Base-by-base conservation (phyloP, 2,113 vertebrate genomes). In the Felis chaus region DNA sequence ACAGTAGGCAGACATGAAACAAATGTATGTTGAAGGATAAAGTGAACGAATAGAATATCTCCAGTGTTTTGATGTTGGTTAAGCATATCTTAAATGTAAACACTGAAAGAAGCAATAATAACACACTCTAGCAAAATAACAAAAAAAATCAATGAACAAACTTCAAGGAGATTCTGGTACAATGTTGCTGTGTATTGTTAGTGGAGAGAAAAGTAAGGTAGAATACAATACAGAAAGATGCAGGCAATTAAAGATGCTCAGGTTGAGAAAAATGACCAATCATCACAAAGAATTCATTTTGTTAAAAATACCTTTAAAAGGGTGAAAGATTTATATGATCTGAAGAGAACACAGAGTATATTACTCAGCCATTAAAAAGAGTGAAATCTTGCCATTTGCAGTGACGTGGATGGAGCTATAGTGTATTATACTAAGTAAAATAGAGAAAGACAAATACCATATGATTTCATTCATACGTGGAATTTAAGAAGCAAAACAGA, bases 1-100 rank as follows among this genome's bases (percentile, higher is more conserved):
- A 85, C 41, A 29, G 50, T 45, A 31, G 27, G 78, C 65, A 55
- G 41, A 82, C 29, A 4, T 71, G 48, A 95, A 97, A 88, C 41
- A 97, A 94, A 78, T 66, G 68, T 71, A 80, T 92, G 33, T 33
- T 94, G 74, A 94, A 68, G 82, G 39, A 86, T 82, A 85, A 97
- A 83, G 95, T 86, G 53, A 95, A 53, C 29, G 89, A 89, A 63
- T 45, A 87, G 79, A 84, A 41, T 88, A 82, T 95, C 48, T 91
- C 88, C n/a, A 73, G 33, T 82, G 89, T 88, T 93, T 39, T 88
- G 31, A 89, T 61, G 8, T 83, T 96, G 36, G 74, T 83, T 92
- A 87, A 95, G 11, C n/a, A 79, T 89, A 89, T 48, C 31, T 69
- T 85, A 63, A 4, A n/a, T 45, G 36, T 61, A 96, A 98, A 84